These are phyloP conservation scores for Cebidichthys violaceus DNA, from an alignment of 2,113 vertebrate genomes.

Conservation along the genomic window DNA sequence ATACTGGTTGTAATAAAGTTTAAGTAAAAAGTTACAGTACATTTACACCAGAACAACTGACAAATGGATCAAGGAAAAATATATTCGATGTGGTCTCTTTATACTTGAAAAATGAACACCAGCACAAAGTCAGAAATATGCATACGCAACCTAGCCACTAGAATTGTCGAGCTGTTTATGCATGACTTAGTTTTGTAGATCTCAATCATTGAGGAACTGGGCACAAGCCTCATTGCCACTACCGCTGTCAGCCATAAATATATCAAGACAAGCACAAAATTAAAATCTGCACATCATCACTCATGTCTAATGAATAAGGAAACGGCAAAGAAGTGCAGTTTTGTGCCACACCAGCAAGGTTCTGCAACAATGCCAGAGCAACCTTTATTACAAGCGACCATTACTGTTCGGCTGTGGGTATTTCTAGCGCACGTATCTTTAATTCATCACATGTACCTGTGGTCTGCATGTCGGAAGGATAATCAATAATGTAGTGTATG, in stretches of 20 bases:
- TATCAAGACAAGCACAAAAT: not conserved
- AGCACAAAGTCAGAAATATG: not conserved
- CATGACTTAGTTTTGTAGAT: not conserved
- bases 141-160: not conserved
- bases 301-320: not conserved
- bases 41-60: slow-evolving; percentile 1
- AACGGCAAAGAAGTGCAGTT: not conserved
- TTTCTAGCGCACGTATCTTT: not conserved
- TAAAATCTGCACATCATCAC: not conserved
- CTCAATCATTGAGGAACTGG: not conserved
- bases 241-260: not conserved
- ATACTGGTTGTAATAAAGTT: too few species aligned
- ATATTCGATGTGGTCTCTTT: not conserved
- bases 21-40: not conserved
- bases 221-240: not conserved
- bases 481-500: slow-evolving; percentile 4
- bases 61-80: slow-evolving; percentile 6
- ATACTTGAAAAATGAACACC: not conserved
- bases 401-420: not conserved
- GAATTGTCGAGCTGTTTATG: not conserved
- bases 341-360: not conserved
- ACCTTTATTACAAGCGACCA: not conserved
- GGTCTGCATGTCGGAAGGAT: not conserved
- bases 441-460: slow-evolving; percentile 28
- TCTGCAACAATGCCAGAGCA: not conserved